Base-by-base conservation (phyloP, 2,797 vertebrate species). In the Onychomys arenicola region DNA sequence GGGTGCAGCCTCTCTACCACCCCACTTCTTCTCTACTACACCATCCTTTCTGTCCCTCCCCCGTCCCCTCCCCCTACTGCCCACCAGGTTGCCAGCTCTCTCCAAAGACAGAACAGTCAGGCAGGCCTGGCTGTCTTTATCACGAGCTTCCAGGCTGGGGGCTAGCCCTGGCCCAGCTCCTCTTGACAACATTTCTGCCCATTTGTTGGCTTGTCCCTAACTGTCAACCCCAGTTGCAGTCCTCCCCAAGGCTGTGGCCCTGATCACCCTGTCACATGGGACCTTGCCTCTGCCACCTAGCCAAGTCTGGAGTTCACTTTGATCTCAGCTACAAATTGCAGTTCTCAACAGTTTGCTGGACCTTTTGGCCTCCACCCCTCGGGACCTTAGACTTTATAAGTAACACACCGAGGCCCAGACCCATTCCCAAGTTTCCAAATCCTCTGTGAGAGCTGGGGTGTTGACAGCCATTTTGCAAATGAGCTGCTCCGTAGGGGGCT, bases 31-130 rank as follows among this genome's bases (percentile, higher is more conserved):
- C 21, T 69, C 78, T 4, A 6, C 59, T 14, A 0, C 11, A 65
- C 19, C 5, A 12, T 57, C 25, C n/a, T n/a, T 27, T 21, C 83
- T 25, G 43, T 40, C 29, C 11, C 23, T 40, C 46, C 52, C 55
- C 9, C 4, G 29, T 4, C 27, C 27, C 76, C 46, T 80, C 46
- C 86, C 43, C 27, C 29, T 5, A 25, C 29, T 32, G 46, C 25
- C 34, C 1, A 8, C 3, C 37, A 16, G 57, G 67, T 27, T 9
- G 17, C 52, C 46, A 34, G 63, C 52, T 49, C 67, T 61, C 55
- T 40, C 19, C 11, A 17, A 6, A 21, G 6, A 17, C 6, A 21
- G n/a, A 40, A 14, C 32, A 4, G 4, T 19, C 9, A 0, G 49
- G 8, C 1, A 21, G 25, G 4, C 67, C 92, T 75, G 71, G 27